Evolutionary conservation across 2,888 invertebrate genomes (phyloP).

Genomic region (Habrosyne pyritoides): DNA sequence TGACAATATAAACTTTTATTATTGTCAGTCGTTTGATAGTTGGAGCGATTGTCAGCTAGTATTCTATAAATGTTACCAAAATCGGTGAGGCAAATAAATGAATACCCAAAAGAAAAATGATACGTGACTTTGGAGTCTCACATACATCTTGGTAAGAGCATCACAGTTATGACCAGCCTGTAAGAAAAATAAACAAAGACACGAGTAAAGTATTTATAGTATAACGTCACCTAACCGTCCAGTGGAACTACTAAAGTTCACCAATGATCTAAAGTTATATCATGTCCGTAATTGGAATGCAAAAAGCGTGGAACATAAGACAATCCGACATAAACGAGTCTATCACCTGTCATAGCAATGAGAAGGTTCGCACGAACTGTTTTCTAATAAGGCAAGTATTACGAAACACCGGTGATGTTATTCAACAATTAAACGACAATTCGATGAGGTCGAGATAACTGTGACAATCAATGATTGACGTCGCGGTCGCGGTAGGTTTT

Average conservation of each 20-base stretch:
- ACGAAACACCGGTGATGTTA: constrained; percentile 54
- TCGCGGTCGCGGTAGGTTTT: constrained; percentile 30
- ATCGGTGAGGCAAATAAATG: no score
- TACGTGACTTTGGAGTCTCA: no score
- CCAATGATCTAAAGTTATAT: constrained; percentile 38
- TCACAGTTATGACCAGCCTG: no score
- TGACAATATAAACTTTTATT: no score
- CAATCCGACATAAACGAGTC: constrained; percentile 42
- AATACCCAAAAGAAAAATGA: no score
- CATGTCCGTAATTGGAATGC: constrained; percentile 40
- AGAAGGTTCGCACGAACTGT: constrained; percentile 37
- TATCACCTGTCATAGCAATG: constrained; percentile 44
- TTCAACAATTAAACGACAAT: constrained; percentile 64
- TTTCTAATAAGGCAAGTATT: constrained; percentile 44
- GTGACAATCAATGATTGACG: constrained; percentile 49
- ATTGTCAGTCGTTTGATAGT: no score
- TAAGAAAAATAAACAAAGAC: no score
- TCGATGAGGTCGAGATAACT: constrained; percentile 51
- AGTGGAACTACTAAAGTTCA: constrained; percentile 4
- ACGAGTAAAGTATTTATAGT: no score
- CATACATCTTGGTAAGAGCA: no score
- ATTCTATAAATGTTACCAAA: no score
- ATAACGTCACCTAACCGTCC: background rate
- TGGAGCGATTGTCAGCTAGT: no score
- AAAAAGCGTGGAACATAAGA: constrained; percentile 34